Conservation (phyloP, 2,113 vertebrate genomes). For the Oreocharis arfaki region DNA sequence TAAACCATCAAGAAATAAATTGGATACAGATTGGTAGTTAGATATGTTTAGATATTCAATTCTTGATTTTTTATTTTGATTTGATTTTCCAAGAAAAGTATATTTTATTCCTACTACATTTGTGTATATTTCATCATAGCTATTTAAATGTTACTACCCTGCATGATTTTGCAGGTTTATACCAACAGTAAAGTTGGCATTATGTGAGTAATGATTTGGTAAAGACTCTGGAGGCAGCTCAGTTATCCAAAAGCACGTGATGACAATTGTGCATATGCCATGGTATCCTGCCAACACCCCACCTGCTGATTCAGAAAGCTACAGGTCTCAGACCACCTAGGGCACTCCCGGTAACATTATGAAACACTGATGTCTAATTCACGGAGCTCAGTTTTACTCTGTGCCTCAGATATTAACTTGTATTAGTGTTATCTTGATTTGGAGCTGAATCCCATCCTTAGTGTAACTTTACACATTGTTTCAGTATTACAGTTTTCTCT, state of each 20-base stretch:
- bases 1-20: not conserved
- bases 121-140: not conserved
- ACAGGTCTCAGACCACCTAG: not conserved
- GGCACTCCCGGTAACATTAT: not conserved
- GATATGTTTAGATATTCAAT: not conserved
- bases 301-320: not conserved
- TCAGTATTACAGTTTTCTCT: not conserved
- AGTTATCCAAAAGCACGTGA: not conserved
- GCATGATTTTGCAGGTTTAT: not conserved
- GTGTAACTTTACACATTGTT: not conserved
- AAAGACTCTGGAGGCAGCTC: not conserved
- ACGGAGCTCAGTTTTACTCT: not conserved
- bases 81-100: not conserved
- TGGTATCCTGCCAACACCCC: accelerated
- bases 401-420: not conserved
- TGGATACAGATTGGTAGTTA: not conserved
- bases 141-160: not conserved
- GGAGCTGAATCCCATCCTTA: not conserved
- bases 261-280: not conserved
- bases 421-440: not conserved
- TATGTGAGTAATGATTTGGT: not conserved
- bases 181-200: not conserved
- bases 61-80: not conserved
- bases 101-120: not conserved
- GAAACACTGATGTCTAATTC: not conserved